phyloP scores from a whole-genome alignment of 1,140 invertebrate species.

The Habropoda laboriosa region DNA sequence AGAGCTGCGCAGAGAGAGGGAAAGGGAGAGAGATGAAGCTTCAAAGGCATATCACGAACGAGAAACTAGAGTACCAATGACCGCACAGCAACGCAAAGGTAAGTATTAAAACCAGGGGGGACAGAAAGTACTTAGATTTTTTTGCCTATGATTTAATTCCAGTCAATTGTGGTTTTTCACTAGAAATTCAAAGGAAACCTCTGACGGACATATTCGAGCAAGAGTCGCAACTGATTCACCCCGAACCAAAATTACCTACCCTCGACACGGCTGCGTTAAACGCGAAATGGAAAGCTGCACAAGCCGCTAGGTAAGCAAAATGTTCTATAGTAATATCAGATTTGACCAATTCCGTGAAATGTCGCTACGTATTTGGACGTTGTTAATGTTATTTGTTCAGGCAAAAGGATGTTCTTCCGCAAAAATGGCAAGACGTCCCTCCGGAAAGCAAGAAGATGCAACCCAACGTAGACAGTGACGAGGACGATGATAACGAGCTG shows the following conservation, averaged over 20 bases:
- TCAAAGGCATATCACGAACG: slow-evolving; percentile 79
- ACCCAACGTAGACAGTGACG: slow-evolving; percentile 71
- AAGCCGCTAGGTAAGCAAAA: slow-evolving; percentile 75
- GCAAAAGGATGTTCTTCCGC: slow-evolving; percentile 70
- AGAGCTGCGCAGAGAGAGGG: slow-evolving; percentile 77
- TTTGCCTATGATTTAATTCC: background rate
- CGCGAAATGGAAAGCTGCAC: slow-evolving; percentile 79
- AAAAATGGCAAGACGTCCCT: slow-evolving; percentile 77
- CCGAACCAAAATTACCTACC: slow-evolving; percentile 76
- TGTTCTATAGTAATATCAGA: background rate
- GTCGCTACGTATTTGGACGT: background rate
- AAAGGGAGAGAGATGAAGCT: slow-evolving; percentile 76
- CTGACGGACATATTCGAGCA: slow-evolving; percentile 80
- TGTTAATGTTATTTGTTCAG: slow-evolving; percentile 45
- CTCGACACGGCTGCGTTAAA: slow-evolving; percentile 78
- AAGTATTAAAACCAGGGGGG: background rate
- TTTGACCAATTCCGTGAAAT: background rate
- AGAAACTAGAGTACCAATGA: slow-evolving; percentile 73
- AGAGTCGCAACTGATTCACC: slow-evolving; percentile 77
- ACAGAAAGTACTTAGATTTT: too few relatives aligned
- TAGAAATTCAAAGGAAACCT: slow-evolving; percentile 80
- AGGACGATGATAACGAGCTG: slow-evolving; percentile 72
- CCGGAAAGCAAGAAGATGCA: slow-evolving; percentile 70
- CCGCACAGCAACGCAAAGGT: slow-evolving; percentile 79
- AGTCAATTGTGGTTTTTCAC: background rate